Base-by-base conservation (phyloP, 2,888 invertebrate species). In the Dynastes hyllus region DNA sequence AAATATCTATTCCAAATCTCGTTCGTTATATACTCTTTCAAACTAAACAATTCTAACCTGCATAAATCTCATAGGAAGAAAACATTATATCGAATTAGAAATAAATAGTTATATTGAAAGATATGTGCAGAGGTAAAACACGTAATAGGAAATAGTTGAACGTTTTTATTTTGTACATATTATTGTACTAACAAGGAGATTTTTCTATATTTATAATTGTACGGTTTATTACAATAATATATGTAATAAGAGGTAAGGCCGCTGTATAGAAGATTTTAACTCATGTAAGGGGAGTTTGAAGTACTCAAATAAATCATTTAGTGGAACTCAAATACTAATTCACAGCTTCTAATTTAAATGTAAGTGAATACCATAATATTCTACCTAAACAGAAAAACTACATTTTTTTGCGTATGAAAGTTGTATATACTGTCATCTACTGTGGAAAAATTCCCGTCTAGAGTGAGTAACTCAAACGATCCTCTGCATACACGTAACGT, bases 171-270 rank as follows among this genome's bases (percentile, higher is more conserved):
- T 75, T 75, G 73, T 75, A 75, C 32, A 75, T 75, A 75, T 61
- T 61, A 63, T n/a, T 63, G 13, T 51, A 75, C 73, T 61, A 75
- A 61, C 61, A 61, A 22, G 45, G 29, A 58, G 71, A 71, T 71
- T 75, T 75, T 75, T 75, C 73, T 75, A 75, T 75, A 75, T 75
- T 75, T 75, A 75, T 75, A 75, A 75, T 75, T 75, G 45, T 75
- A 75, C 61, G 61, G 73, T 75, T 75, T 75, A 75, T 75, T 75
- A 75, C 73, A 75, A 75, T 75, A 75, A 75, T 75, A 55, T 55
- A 53, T 67, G 16, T 45, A n/a, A 58, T 73, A 73, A 67, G 32
- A 22, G 58, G 16, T 73, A 73, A 37, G 58, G 45, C 45, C 61
- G 11, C 40, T 75, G 58, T 73, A 40, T 61, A 61, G 27, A 45